A percentile compares a stretch with the other conserved stretches of the same genome.
These are phyloP conservation scores for Aplidium turbinatum DNA, from an alignment of 23 tunicate species.

Conservation along the genomic window DNA sequence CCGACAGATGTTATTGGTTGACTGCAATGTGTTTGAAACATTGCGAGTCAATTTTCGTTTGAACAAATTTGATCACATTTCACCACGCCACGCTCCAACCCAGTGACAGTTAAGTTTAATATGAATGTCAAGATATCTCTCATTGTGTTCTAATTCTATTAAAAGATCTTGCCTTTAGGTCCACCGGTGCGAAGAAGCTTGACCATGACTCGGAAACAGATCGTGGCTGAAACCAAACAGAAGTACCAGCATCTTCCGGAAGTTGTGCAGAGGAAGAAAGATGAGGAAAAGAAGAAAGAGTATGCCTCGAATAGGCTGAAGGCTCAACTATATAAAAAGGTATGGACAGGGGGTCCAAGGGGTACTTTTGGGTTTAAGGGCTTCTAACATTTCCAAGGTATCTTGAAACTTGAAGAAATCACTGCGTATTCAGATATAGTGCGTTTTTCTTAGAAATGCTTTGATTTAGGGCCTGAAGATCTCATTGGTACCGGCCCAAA, in stretches of 20 bases:
- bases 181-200: slow-evolving; percentile 20
- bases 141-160: not conserved
- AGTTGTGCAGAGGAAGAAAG: slow-evolving; percentile 67
- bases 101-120: not conserved
- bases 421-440: too few relatives aligned
- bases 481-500: too few relatives aligned
- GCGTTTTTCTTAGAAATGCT: too few relatives aligned
- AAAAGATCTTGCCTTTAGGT: not conserved
- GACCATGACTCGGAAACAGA: slow-evolving; percentile 43
- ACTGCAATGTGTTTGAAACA: too few relatives aligned
- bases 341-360: too few relatives aligned
- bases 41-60: too few relatives aligned
- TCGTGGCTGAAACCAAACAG: slow-evolving; percentile 55
- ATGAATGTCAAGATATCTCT: not conserved
- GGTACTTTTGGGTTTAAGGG: too few relatives aligned
- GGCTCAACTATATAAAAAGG: slow-evolving; percentile 70
- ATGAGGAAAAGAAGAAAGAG: slow-evolving; percentile 68
- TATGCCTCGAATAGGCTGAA: slow-evolving; percentile 59
- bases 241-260: slow-evolving; percentile 82
- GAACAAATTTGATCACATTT: too few relatives aligned
- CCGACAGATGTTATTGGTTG: too few relatives aligned
- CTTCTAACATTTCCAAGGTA: too few relatives aligned
- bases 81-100: not conserved
- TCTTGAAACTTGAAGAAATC: too few relatives aligned
- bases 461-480: too few relatives aligned